Evolutionary conservation across 2,888 invertebrate species (phyloP).

Genomic region (Leptopilina drosophilae): DNA sequence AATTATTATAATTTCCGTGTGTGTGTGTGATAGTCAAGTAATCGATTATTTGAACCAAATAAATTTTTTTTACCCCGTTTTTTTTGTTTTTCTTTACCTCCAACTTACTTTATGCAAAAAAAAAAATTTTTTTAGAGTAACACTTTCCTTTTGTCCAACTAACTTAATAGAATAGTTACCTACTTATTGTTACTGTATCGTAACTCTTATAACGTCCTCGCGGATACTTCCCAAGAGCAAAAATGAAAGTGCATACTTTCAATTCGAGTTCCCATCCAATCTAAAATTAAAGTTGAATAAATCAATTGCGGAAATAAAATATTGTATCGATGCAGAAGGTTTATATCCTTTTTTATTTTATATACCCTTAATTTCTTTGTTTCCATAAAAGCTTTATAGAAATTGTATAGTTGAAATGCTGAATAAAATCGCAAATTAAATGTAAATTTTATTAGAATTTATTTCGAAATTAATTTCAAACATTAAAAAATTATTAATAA

Average conservation of each 20-base stretch:
- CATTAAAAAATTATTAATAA: too few species aligned
- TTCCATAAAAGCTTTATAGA: neutral
- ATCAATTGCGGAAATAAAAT: slow-evolving; percentile 15
- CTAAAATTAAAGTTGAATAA: slow-evolving; percentile 16
- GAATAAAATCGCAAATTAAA: neutral
- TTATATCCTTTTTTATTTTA: neutral
- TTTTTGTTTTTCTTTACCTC: too few species aligned
- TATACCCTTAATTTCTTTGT: neutral
- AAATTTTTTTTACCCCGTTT: too few species aligned
- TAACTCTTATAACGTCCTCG: slow-evolving; percentile 15
- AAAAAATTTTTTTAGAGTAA: neutral
- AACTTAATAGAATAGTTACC: slow-evolving; percentile 1
- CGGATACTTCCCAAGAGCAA: slow-evolving; percentile 17
- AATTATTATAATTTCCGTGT: too few species aligned
- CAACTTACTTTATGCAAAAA: too few species aligned
- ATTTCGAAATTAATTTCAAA: too few species aligned
- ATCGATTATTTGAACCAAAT: too few species aligned
- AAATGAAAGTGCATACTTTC: slow-evolving; percentile 20
- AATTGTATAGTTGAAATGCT: neutral
- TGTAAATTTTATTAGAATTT: too few species aligned
- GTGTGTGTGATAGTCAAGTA: too few species aligned
- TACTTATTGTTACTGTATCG: slow-evolving; percentile 10
- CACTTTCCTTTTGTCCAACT: slow-evolving; percentile 4
- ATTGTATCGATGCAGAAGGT: neutral
- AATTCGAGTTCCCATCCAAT: slow-evolving; percentile 14